These are phyloP conservation scores for Petromus typicus DNA, from an alignment of 2,113 vertebrate genomes.

Conservation along the genomic window DNA sequence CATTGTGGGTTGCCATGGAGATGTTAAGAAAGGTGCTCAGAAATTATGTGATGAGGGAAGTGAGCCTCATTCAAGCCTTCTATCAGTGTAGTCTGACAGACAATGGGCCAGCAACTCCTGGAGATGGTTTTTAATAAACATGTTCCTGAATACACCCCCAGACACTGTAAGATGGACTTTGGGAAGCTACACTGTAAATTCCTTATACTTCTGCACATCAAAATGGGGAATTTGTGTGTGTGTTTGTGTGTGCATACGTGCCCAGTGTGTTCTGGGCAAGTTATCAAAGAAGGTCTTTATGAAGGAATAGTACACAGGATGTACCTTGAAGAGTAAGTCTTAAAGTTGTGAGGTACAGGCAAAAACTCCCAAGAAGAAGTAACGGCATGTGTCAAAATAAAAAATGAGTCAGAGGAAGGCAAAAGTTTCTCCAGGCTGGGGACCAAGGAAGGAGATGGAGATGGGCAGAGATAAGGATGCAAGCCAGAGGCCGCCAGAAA, in stretches of 20 bases:
- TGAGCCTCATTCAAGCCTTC: neutral
- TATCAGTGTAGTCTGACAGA: neutral
- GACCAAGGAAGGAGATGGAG: neutral
- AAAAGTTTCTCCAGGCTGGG: neutral
- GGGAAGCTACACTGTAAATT: neutral
- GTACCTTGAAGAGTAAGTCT: neutral
- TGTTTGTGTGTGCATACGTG: neutral
- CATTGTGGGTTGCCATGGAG: neutral
- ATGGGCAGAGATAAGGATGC: neutral
- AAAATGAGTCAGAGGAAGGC: neutral
- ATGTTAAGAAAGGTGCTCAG: neutral
- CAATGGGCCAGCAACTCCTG: neutral
- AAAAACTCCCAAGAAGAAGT: neutral
- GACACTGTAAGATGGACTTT: neutral
- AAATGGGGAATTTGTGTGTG: neutral
- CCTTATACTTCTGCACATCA: neutral
- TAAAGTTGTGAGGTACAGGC: neutral
- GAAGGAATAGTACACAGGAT: neutral
- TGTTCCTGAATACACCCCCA: neutral
- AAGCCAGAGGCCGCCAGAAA: neutral
- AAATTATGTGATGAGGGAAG: neutral
- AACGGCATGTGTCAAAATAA: neutral
- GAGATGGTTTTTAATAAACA: neutral
- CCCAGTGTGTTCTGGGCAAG: accelerated
- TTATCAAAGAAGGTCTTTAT: neutral